These are phyloP conservation scores for Guaruba guarouba DNA, from an alignment of 2,113 vertebrate genomes.

Conservation along the genomic window DNA sequence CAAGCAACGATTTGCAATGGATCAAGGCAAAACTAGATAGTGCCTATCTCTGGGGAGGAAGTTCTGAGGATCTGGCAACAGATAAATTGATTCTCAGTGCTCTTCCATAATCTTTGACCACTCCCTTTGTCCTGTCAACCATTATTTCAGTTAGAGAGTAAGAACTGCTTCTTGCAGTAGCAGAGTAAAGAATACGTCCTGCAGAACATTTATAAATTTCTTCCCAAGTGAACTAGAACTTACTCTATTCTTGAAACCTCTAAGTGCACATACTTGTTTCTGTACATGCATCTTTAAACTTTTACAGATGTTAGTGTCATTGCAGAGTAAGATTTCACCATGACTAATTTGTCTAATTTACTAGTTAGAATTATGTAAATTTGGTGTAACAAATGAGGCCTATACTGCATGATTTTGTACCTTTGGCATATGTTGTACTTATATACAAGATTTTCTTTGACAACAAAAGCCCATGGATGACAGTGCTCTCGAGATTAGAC, in stretches of 20 bases:
- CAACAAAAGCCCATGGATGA: not conserved
- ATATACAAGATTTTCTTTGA: not conserved
- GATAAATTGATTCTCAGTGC: not conserved
- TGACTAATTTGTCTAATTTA: not conserved
- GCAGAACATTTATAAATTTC: not conserved
- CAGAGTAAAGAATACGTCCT: not conserved
- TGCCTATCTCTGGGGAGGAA: slow-evolving; percentile 23
- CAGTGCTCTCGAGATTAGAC: not conserved
- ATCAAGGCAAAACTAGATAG: slow-evolving; percentile 45
- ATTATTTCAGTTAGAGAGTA: not conserved
- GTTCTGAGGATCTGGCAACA: slow-evolving; percentile 13
- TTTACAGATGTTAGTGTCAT: not conserved
- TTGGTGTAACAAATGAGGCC: not conserved
- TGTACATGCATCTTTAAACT: not conserved
- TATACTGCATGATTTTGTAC: not conserved
- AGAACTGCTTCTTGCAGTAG: not conserved
- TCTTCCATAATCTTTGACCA: slow-evolving; percentile 15
- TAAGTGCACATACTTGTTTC: not conserved
- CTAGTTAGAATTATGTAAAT: not conserved
- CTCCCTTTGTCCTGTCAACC: not conserved
- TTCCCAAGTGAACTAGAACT: not conserved
- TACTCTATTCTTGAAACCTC: not conserved
- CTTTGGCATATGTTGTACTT: not conserved
- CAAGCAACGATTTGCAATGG: slow-evolving; percentile 26
- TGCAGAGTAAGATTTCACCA: not conserved